Evolutionary conservation across 35 echinoderm and acorn worm species (phyloP), one percentile per base, ranked within the genome.

Genomic region (Patiria miniata): DNA sequence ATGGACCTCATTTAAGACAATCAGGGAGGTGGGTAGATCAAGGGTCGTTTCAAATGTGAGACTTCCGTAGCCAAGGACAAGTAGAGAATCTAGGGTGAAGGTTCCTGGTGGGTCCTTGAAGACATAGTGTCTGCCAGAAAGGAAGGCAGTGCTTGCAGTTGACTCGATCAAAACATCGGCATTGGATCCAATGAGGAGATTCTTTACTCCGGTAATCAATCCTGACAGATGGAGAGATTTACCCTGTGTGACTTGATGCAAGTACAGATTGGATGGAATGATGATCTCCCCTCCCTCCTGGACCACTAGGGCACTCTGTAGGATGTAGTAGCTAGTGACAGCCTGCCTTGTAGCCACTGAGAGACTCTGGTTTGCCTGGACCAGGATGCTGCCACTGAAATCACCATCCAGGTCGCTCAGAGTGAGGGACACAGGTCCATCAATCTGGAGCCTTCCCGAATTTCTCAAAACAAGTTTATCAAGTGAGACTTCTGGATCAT

Each of bases 271-370:
- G 29, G 90, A 58, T 19, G 94, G 90, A 17, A 97, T 68, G 12
- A 79, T 89, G 23, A 97, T 18, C 77, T 97, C 90, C 1, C 84
- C 90, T 59, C 68, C 55, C 23, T 97, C 83, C 37, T 82, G 82
- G 21, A 97, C 87, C 65, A 68, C 81, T 18, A 97, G n/a, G 29
- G 94, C 90, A 79, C 86, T 89, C 47, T 60, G 34, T 9, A 97
- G 19, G 36, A 78, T 57, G 40, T 97, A 97, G 37, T 65, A 85
- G 29, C 61, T 61, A 33, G 77, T 79, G 2, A 84, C 77, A 6
- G 86, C 91, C 61, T 86, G 83, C 47, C 54, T 78, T 39, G 44
- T 92, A 3, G 94, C 94, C 18, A 97, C 40, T 2, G 91, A 93
- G 38, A 97, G 36, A 77, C 40, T 86, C 51, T 97, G 94, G 58